These are phyloP conservation scores for Yponomeuta plumbellus DNA, from an alignment of 2,888 invertebrate genomes.

Conservation along the genomic window DNA sequence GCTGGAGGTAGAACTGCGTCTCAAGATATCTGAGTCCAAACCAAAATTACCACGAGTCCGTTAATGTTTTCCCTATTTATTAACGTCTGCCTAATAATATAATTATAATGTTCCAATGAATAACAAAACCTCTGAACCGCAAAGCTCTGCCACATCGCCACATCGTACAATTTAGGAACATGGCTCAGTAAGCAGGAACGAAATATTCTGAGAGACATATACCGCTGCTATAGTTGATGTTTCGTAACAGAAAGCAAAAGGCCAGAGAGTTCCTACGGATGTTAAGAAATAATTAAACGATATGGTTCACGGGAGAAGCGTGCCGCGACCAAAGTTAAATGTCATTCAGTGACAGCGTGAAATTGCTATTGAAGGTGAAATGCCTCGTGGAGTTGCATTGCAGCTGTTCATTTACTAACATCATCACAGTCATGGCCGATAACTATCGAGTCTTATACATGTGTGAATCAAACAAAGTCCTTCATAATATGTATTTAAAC, in stretches of 20 bases:
- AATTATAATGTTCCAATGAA: not conserved
- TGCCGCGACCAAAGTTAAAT: slow-evolving; percentile 1
- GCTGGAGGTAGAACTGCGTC: not conserved
- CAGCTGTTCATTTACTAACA: not conserved
- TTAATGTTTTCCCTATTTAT: not conserved
- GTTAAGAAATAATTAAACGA: slow-evolving; percentile 6
- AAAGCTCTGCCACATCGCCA: not conserved
- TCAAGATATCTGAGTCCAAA: not conserved
- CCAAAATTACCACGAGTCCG: not conserved
- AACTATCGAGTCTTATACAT: not conserved
- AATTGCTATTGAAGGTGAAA: not conserved
- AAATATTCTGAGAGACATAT: not conserved
- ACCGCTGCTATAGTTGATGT: not conserved
- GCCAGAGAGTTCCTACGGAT: not conserved
- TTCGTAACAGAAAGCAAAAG: not conserved
- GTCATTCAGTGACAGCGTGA: not conserved
- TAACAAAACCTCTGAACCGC: not conserved
- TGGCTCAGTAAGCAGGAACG: not conserved
- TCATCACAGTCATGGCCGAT: not conserved
- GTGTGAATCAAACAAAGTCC: not conserved
- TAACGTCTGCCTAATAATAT: slow-evolving; percentile 7
- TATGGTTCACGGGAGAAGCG: not conserved
- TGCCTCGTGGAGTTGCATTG: not conserved
- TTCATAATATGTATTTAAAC: not conserved
- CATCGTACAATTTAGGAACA: not conserved